A percentile compares a stretch with the other conserved stretches of the same genome.
Evolutionary conservation across 2,888 invertebrate genomes (phyloP).

Genomic region (Cataglyphis rosenhaueri): DNA sequence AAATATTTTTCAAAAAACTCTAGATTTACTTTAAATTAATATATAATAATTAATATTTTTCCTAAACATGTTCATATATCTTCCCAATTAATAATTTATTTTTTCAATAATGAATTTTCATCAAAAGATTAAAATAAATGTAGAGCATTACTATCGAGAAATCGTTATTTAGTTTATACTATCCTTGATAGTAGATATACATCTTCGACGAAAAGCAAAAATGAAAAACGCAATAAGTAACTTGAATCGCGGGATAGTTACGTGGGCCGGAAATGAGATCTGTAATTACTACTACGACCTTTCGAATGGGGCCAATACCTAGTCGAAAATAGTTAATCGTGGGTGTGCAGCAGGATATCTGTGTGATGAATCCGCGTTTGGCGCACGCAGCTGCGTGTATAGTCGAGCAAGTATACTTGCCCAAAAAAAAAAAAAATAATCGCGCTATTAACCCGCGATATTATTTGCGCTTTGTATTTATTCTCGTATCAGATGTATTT

Average conservation of each 20-base stretch:
- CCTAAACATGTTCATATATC: not conserved
- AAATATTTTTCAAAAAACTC: not conserved
- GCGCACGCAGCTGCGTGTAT: slow-evolving; percentile 32
- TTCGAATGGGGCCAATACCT: slow-evolving; percentile 54
- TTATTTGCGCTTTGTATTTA: slow-evolving; percentile 21
- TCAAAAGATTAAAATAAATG: slow-evolving; percentile 42
- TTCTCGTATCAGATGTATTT: not conserved
- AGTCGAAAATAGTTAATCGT: slow-evolving; percentile 66
- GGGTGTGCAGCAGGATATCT: slow-evolving; percentile 56
- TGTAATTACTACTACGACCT: slow-evolving; percentile 68
- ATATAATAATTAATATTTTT: not conserved
- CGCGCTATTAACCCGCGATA: slow-evolving; percentile 9
- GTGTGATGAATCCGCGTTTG: slow-evolving; percentile 42
- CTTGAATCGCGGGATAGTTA: slow-evolving; percentile 53
- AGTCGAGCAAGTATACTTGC: not conserved
- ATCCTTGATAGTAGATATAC: not conserved
- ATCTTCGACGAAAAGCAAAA: not conserved
- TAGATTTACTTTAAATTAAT: not conserved
- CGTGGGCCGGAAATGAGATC: slow-evolving; percentile 46
- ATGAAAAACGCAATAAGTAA: slow-evolving; percentile 59
- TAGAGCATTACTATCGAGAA: slow-evolving; percentile 42
- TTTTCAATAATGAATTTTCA: not conserved
- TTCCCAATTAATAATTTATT: not conserved
- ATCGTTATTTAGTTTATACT: slow-evolving; percentile 5
- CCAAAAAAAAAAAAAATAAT: slow-evolving; percentile 51